Base-by-base conservation (phyloP, 1,140 invertebrate species). In the Branchinecta lynchi region DNA sequence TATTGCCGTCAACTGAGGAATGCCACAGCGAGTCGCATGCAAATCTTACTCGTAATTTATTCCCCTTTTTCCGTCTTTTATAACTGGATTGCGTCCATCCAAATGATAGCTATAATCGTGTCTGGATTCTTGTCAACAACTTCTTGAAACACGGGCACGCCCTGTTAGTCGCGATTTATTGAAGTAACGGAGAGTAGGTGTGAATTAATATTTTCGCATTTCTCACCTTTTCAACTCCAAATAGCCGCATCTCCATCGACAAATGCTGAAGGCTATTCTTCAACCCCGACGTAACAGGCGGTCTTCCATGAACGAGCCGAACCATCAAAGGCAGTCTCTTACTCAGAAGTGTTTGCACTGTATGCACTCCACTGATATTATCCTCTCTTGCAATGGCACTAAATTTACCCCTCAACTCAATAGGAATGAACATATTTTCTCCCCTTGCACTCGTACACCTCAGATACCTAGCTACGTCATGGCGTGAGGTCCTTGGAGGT, bases 331-430 rank as follows among this genome's bases (percentile, higher is more conserved):
- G 93, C 78, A 96, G 83, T 70, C 93, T 81, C 77, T 94, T 93
- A 72, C 86, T 86, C 45, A 95, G 79, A 68, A 96, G 82, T 75
- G 91, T 92, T 74, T 88, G 86, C 45, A 81, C 88, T 66, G 89
- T 89, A 78, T 93, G 92, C 12, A 94, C 92, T 7, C 92, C 92
- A 76, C 90, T 90, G 72, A 96, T 93, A 78, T 92, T 93, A 74
- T 92, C 90, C 77, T 92, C 89, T 75, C 89, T 86, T 44, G 92
- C 92, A 32, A 96, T 81, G 1, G 89, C 88, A 73, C 90, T 94
- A 79, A 96, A 96, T 74, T 89, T 87, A 8, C 89, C 92, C 75
- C 89, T 85, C 77, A 91, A 88, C 73, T 95, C 92, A 76, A 92
- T 82, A 66, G 86, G 86, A 68, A 96, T 79, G 73, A 90, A 85